A percentile compares a stretch with the other conserved stretches of the same genome.
These are phyloP conservation scores for Perizoma flavofasciatum DNA, from an alignment of 2,888 invertebrate species.

Conservation along the genomic window DNA sequence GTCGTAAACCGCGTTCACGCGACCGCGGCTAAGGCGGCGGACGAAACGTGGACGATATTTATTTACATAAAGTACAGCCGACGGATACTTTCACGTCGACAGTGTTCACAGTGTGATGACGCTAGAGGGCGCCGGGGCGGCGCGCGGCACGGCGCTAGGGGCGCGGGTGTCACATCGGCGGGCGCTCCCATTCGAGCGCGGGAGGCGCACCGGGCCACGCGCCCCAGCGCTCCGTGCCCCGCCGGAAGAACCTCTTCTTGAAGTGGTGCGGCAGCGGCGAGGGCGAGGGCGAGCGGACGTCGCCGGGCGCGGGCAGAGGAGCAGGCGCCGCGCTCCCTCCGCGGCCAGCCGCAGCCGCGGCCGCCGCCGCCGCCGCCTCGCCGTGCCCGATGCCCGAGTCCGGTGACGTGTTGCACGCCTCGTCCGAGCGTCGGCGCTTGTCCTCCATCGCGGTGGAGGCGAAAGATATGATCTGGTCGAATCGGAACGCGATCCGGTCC, in stretches of 20 bases:
- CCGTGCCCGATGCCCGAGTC: slow-evolving; percentile 92
- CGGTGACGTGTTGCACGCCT: slow-evolving; percentile 92
- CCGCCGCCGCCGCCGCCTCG: slow-evolving; percentile 74
- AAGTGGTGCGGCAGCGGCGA: slow-evolving; percentile 85
- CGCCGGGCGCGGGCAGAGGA: slow-evolving; percentile 48
- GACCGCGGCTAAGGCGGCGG: background rate
- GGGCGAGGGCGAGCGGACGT: slow-evolving; percentile 75
- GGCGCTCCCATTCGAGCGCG: slow-evolving; percentile 78
- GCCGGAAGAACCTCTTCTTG: slow-evolving; percentile 93
- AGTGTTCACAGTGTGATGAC: slow-evolving; percentile 37
- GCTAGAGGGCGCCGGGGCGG: slow-evolving; percentile 45
- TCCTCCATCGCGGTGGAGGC: slow-evolving; percentile 96
- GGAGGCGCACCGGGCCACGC: slow-evolving; percentile 76
- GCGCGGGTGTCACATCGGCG: slow-evolving; percentile 75
- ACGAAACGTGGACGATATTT: slow-evolving; percentile 45
- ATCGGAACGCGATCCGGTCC: slow-evolving; percentile 95
- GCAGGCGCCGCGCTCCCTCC: slow-evolving; percentile 41
- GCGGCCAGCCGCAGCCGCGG: slow-evolving; percentile 55
- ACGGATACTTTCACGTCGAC: slow-evolving; percentile 28
- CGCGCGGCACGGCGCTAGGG: slow-evolving; percentile 46
- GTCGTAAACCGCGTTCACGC: slow-evolving; percentile 28
- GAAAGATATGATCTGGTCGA: slow-evolving; percentile 96
- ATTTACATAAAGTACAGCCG: slow-evolving; percentile 46
- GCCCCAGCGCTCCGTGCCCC: slow-evolving; percentile 85
- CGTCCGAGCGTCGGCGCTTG: slow-evolving; percentile 92